phyloP scores from a whole-genome alignment of 2,888 invertebrate genomes.

The Eledona agricola region DNA sequence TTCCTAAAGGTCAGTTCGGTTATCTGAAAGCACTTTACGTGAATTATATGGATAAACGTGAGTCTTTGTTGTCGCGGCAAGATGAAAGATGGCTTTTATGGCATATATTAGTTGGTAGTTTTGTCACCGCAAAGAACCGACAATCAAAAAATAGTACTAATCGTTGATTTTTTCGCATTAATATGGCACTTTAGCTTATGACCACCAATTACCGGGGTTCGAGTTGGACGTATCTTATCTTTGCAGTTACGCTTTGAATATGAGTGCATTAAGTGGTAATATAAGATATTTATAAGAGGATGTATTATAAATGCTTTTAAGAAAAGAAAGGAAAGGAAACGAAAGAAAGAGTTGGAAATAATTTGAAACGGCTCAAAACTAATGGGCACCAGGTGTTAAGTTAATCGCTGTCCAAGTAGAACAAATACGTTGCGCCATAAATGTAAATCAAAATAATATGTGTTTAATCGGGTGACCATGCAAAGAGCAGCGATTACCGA shows the following conservation, averaged over 20 bases:
- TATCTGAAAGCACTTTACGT: conserved; percentile 22
- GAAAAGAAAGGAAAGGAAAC: no score
- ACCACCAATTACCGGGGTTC: conserved; percentile 25
- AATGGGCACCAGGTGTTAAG: conserved; percentile 19
- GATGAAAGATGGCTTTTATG: conserved; percentile 20
- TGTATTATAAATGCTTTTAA: conserved; percentile 23
- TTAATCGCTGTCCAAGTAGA: conserved; percentile 16
- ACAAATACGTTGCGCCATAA: conserved; percentile 16
- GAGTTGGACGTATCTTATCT: conserved; percentile 26
- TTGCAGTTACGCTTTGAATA: conserved; percentile 30
- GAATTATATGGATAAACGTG: conserved; percentile 7
- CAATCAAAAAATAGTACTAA: conserved; percentile 25
- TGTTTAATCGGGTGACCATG: conserved; percentile 40
- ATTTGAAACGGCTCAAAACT: conserved; percentile 9
- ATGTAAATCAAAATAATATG: conserved; percentile 22
- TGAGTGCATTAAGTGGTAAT: conserved; percentile 32
- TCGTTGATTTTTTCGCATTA: conserved; percentile 30
- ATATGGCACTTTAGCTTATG: conserved; percentile 26
- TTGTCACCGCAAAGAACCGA: conserved; percentile 9
- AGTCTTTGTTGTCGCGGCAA: conserved; percentile 13
- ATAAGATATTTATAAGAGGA: conserved; percentile 10
- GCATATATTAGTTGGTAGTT: conserved; percentile 8
- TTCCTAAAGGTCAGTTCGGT: background rate
- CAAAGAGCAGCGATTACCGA: conserved; percentile 24
- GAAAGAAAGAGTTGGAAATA: conserved; percentile 18